phyloP scores from a whole-genome alignment of 1,140 invertebrate species.

The Cyclargus thomasi region DNA sequence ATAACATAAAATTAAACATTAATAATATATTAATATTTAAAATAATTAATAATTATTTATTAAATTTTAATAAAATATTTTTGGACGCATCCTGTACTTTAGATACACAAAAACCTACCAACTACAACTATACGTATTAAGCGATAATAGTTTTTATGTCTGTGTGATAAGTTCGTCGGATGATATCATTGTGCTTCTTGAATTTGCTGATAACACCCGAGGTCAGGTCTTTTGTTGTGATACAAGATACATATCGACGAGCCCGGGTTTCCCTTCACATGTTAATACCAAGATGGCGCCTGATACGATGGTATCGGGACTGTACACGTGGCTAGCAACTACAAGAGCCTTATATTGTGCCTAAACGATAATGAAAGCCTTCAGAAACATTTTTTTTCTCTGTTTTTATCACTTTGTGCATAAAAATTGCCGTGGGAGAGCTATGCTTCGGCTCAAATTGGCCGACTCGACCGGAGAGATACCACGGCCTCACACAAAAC shows the following conservation, averaged over 20 bases:
- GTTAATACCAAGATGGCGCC: slow-evolving; percentile 55
- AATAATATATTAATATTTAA: too few relatives aligned
- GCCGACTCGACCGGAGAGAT: too few relatives aligned
- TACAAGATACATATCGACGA: slow-evolving; percentile 48
- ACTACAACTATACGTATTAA: background rate
- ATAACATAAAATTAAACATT: too few relatives aligned
- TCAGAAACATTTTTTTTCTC: too few relatives aligned
- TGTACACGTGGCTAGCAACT: slow-evolving; percentile 13
- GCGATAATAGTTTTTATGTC: slow-evolving; percentile 23
- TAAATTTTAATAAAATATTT: too few relatives aligned
- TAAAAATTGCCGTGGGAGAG: too few relatives aligned
- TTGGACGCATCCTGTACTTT: background rate
- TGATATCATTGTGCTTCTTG: background rate
- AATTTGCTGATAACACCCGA: slow-evolving; percentile 54
- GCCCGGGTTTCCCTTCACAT: slow-evolving; percentile 47
- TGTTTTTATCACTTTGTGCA: too few relatives aligned
- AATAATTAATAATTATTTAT: too few relatives aligned
- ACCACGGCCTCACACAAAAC: too few relatives aligned
- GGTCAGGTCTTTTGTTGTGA: slow-evolving; percentile 56
- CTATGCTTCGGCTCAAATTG: too few relatives aligned
- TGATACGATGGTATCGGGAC: slow-evolving; percentile 40
- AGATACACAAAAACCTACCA: background rate
- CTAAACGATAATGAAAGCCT: too few relatives aligned
- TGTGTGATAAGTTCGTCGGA: slow-evolving; percentile 27
- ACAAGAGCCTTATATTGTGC: background rate